Evolutionary conservation across 1,140 invertebrate genomes (phyloP), one percentile per base, ranked within the genome.

Genomic region (Archegozetes longisetosus): DNA sequence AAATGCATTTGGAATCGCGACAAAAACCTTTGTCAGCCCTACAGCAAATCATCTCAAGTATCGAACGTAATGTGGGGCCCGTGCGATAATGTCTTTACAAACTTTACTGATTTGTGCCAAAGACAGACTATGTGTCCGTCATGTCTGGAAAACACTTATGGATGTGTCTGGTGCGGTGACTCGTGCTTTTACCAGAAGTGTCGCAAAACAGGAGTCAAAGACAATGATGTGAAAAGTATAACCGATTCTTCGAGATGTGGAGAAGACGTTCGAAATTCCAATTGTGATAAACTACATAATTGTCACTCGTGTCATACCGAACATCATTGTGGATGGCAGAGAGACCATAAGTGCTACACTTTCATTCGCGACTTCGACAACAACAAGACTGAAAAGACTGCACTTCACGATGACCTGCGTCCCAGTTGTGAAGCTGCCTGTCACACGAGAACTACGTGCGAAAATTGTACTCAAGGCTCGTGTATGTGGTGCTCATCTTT

Each of bases 401-500:
- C 61, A 50, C 26, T 65, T 4, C 51, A 49, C 60, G 65, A 65
- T 53, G 62, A 64, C 55, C 58, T 60, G 53, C 40, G 60, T 40
- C 58, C 62, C 2, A 62, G 75, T 2, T 91, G 88, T 70, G 78
- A 82, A 14, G 79, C 77, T 22, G 80, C 85, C 0, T 96, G 92
- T 71, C 79, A 83, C 1, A 79, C 84, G 24, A 79, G 84, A 49
- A 82, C 76, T 0, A 82, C 82, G 1, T 97, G 92, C 71, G 78
- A 81, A 47, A 93, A 92, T 70, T 96, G 91, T 68, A 94, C 91
- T 23, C 59, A 67, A 62, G 82, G 86, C 59, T 84, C 87, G 66
- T 93, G 89, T 68, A 90, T 92, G 66, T 93, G 88, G 89, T 93
- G 89, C 71, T 85, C 88, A 54, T 94, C 88, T 63, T 82, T 86